A percentile compares a stretch with the other conserved stretches of the same genome.
Conservation (phyloP, 2,113 vertebrate species). For the Amphilophus citrinellus region DNA sequence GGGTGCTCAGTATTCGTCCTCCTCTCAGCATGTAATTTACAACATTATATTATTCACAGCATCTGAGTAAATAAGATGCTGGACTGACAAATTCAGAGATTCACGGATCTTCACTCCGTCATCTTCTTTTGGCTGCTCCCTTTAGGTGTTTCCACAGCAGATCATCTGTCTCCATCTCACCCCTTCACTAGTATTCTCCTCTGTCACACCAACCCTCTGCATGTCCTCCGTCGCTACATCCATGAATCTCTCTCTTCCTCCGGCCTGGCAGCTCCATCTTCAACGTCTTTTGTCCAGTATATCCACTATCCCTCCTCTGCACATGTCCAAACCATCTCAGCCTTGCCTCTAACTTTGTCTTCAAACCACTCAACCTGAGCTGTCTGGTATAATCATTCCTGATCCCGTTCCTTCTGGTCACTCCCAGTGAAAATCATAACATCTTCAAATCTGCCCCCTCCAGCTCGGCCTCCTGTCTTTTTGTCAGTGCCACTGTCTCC, state of each 20-base stretch:
- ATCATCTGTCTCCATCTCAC: rapidly evolving
- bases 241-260: neutral
- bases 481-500: neutral
- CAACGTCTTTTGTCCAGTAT: neutral
- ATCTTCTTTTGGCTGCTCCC: neutral
- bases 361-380: neutral
- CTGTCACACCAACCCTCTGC: neutral
- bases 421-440: neutral
- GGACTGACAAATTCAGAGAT: neutral
- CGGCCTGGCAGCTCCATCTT: neutral
- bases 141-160: neutral
- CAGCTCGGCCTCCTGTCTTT: too few species aligned
- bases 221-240: neutral
- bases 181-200: neutral
- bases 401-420: neutral
- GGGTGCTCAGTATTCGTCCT: neutral
- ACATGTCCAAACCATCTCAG: neutral
- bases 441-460: too few species aligned
- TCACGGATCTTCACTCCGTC: neutral
- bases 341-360: neutral
- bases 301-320: neutral
- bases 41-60: neutral
- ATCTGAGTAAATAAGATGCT: neutral
- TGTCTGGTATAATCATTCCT: neutral
- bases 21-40: neutral